phyloP scores from a whole-genome alignment of 2,888 invertebrate species.

The Hipparchia semele region DNA sequence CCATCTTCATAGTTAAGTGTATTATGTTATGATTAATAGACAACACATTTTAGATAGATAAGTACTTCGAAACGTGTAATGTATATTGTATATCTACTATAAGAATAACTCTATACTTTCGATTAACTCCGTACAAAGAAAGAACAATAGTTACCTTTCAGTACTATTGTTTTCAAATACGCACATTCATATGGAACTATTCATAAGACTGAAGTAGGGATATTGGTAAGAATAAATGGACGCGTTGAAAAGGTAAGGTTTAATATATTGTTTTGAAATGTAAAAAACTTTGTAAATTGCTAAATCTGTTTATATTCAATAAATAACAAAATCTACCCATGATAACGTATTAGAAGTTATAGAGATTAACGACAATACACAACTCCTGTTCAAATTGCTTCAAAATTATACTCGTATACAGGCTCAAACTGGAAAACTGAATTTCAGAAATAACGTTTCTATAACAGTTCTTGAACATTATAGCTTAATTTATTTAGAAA shows the following conservation, averaged over 20 bases:
- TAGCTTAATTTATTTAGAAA: too few relatives aligned
- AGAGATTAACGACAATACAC: too few relatives aligned
- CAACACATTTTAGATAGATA: constrained; percentile 7
- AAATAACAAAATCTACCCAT: too few relatives aligned
- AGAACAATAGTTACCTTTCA: constrained; percentile 44
- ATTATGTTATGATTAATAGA: constrained; percentile 10
- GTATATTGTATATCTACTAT: constrained; percentile 20
- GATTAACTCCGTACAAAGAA: constrained; percentile 32
- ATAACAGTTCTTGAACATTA: too few relatives aligned
- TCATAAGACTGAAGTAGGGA: constrained; percentile 9
- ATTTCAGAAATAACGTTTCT: too few relatives aligned
- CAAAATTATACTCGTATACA: too few relatives aligned
- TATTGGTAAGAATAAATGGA: constrained; percentile 31
- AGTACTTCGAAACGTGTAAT: constrained; percentile 8
- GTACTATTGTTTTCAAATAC: constrained; percentile 47
- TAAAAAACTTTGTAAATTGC: too few relatives aligned
- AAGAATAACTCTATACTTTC: constrained; percentile 23
- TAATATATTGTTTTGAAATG: too few relatives aligned
- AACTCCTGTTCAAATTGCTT: too few relatives aligned
- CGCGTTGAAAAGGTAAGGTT: neutral
- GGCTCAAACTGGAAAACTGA: too few relatives aligned
- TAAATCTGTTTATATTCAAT: too few relatives aligned
- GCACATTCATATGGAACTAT: neutral
- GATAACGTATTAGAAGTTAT: too few relatives aligned
- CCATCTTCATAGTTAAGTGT: constrained; percentile 22